Conservation (phyloP, 2,888 invertebrate species). For the Scaptomyza parva region DNA sequence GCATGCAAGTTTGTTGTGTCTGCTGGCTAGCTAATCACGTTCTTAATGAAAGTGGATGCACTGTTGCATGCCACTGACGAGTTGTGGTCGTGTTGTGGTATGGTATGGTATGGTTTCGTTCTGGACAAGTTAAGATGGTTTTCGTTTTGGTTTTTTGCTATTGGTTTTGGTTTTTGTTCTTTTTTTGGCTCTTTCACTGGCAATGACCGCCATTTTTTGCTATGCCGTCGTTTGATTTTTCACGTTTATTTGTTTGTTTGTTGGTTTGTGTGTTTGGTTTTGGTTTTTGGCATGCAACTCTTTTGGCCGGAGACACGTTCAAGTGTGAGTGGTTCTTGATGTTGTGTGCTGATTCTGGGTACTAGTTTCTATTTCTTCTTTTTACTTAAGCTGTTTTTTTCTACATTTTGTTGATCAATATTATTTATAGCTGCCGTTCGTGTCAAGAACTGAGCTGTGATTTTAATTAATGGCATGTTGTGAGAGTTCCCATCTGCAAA, state of each 20-base stretch:
- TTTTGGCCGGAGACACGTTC: slow-evolving; percentile 25
- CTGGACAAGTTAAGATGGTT: slow-evolving; percentile 39
- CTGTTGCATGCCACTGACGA: slow-evolving; percentile 33
- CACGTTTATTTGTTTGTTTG: slow-evolving; percentile 65
- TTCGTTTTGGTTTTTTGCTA: slow-evolving; percentile 3
- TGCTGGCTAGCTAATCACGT: slow-evolving; percentile 79
- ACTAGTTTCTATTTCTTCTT: slow-evolving; percentile 47
- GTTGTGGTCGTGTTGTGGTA: slow-evolving; percentile 38
- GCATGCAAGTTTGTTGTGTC: slow-evolving; percentile 63
- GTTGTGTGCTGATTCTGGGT: slow-evolving; percentile 59
- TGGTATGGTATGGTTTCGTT: slow-evolving; percentile 39
- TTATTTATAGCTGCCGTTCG: slow-evolving; percentile 64
- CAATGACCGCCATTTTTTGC: slow-evolving; percentile 78
- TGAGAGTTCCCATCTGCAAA: slow-evolving; percentile 16
- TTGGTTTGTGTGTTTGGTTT: slow-evolving; percentile 26
- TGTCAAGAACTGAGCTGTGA: slow-evolving; percentile 39
- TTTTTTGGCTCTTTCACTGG: slow-evolving; percentile 63
- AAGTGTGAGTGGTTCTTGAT: slow-evolving; percentile 28
- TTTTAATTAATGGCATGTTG: slow-evolving; percentile 32
- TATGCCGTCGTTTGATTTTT: slow-evolving; percentile 64
- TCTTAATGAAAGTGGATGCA: slow-evolving; percentile 79
- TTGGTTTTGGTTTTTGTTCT: slow-evolving; percentile 12
- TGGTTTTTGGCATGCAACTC: slow-evolving; percentile 64
- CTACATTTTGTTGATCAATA: slow-evolving; percentile 61
- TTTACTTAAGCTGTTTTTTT: slow-evolving; percentile 8